Evolutionary conservation across 2,113 vertebrate species (phyloP), one percentile per base, ranked within the genome.

Genomic region (Amphiprion percula): DNA sequence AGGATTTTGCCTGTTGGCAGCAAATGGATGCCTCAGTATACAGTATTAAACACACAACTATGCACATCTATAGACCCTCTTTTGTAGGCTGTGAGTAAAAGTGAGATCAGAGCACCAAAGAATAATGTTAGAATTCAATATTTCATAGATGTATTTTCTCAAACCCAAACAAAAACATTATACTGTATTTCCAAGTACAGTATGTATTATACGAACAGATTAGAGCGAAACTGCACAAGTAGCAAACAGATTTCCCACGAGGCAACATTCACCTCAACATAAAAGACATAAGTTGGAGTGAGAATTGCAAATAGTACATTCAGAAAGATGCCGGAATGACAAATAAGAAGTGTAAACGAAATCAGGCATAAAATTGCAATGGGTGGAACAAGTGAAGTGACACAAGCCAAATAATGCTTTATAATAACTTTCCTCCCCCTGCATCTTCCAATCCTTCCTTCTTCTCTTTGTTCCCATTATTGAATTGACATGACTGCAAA

Each of bases 161-260:
- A 58, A 60, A 37, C 15, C 41, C 37, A 30, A 24, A 56, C 28
- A 83, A 84, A 80, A 63, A n/a, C 63, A 37, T n/a, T 67, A n/a
- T 50, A n/a, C 4, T 68, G 21, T 44, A 30, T 79, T 70, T 44
- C 10, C 37, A 62, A 61, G 30, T 50, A 26, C 8, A 66, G 33
- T 21, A 62, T 14, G 9, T 53, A 26, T 67, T 33, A 5, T 39
- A 30, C 21, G 5, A 33, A 19, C 5, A 74, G 44, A 68, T 70
- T 55, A 64, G 46, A 19, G 63, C 8, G 2, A 72, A 56, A 68
- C 39, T 17, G 58, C 60, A 30, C 15, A 37, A 33, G 33, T 4
- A 53, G 58, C 46, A 47, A 65, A 53, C 24, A 69, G 41, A 80
- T 74, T 80, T 88, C 81, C 53, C 74, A 82, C n/a, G 33, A 73